phyloP scores from a whole-genome alignment of 1,140 invertebrate species.

The Zaprionus gabonicus region DNA sequence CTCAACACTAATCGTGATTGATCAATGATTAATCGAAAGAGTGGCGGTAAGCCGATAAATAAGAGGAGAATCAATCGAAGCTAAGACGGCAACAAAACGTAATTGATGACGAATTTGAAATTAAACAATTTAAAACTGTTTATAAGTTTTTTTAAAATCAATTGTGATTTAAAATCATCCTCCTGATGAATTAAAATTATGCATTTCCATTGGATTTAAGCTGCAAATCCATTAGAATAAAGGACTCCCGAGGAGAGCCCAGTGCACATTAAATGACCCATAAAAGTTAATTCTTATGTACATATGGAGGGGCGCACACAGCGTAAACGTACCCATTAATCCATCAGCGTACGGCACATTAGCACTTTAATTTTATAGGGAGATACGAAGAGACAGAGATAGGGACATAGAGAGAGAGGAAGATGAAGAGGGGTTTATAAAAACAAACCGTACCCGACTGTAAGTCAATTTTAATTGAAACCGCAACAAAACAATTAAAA shows the following conservation, averaged over 20 bases:
- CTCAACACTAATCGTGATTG: too few relatives aligned
- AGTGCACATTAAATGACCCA: constrained; percentile 50
- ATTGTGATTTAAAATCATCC: background rate
- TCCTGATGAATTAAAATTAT: background rate
- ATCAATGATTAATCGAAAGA: too few relatives aligned
- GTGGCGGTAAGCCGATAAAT: too few relatives aligned
- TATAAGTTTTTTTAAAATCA: too few relatives aligned
- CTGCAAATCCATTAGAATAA: constrained; percentile 3
- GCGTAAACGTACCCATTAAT: constrained; percentile 41
- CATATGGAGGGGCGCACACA: constrained; percentile 17
- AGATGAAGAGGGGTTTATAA: background rate
- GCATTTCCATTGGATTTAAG: background rate
- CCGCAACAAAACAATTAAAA: constrained; percentile 78
- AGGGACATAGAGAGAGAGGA: background rate
- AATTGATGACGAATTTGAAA: too few relatives aligned
- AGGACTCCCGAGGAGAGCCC: constrained; percentile 3
- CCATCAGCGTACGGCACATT: constrained; percentile 43
- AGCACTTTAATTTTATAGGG: constrained; percentile 51
- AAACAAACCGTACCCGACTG: background rate
- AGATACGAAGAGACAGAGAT: constrained; percentile 1
- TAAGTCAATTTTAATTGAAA: constrained; percentile 78
- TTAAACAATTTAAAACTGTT: background rate
- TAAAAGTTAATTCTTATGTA: constrained; percentile 44
- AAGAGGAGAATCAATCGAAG: too few relatives aligned
- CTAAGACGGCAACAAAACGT: too few relatives aligned